Base-by-base conservation (phyloP, 2,797 vertebrate genomes). In the Crenuchus spilurus region DNA sequence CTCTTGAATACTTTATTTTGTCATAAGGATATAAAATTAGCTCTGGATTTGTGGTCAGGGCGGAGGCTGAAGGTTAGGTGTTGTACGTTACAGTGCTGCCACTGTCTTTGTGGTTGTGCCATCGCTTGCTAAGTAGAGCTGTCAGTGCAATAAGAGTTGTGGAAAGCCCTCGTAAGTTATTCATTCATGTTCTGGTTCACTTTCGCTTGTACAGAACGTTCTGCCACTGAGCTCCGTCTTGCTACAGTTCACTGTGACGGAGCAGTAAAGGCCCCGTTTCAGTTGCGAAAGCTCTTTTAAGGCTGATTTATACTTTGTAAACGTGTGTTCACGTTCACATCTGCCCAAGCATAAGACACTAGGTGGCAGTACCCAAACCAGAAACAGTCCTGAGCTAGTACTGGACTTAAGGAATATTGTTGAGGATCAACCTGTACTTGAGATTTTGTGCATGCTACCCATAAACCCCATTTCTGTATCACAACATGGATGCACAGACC, bases 131-230 rank as follows among this genome's bases (percentile, higher is more conserved):
- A n/a, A n/a, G n/a, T n/a, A n/a, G n/a, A n/a, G n/a, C n/a, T n/a
- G 70, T 70, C 60, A 52, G 74, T 74, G 65, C 70, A 77, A 77
- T 77, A 74, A 76, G 75, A 74, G 35, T 60, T 41, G 61, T 55
- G 10, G 7, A 70, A 64, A 70, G 58, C 31, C n/a, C 67, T 57
- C 37, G 41, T 72, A 48, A 41, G 49, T 31, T 8, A 46, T 14
- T 52, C 7, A 30, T 64, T 72, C 22, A 42, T 10, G 18, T 46
- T 30, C 18, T n/a, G 39, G 8, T 60, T 60, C 35, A 22, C 44
- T 35, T 49, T 22, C 35, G 44, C 37, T n/a, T 28, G 18, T 52
- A 3, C 42, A 1, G n/a, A 33, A 51, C 31, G 0, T 44, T n/a
- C 67, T 24, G 39, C 24, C 33, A 14, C 33, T 35, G 18, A 35